Base-by-base conservation (phyloP, 2,113 vertebrate species). In the Rhinolophus ferrumequinum region DNA sequence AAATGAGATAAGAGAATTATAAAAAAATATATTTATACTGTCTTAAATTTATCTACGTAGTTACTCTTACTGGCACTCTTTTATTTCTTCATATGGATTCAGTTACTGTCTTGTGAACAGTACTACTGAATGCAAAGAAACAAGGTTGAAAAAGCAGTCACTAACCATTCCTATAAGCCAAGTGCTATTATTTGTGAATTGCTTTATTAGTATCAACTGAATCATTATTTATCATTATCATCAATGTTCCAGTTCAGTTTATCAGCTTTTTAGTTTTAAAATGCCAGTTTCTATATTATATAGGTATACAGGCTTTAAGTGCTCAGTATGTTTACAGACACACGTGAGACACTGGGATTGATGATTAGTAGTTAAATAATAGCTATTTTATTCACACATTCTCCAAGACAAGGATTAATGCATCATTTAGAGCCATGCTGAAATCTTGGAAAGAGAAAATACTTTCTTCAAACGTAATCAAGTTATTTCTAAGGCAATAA, bases 191-290 rank as follows among this genome's bases (percentile, higher is more conserved):
- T 87, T 87, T 93, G 24, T 60, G 18, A 87, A 79, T 41, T 76
- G 47, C 21, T 85, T 76, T 85, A 79, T 79, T 93, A 87, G 18
- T 30, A 50, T 70, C 83, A 79, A 67, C 22, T 69, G 30, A 47
- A 79, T 77, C 33, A 87, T 4, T 28, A 87, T 26, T 75, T 44
- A 82, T 47, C 56, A 58, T 22, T 24, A 58, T 90, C 13, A 75
- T 62, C 64, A 88, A 79, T 73, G 16, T 73, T 12, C 19, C 28
- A 14, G 19, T 64, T 75, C 90, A 50, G 47, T 69, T 81, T 82
- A 82, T 18, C 16, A 95, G 21, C 4, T 66, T 44, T 83, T 84
- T 83, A 88, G 50, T 10, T 54, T 92, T 94, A 75, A 95, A 67
- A 81, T 56, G 47, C 18, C 38, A 94, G 35, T 81, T 88, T 88